Base-by-base conservation (phyloP, 2,888 invertebrate genomes). In the Plagodis dolabraria region DNA sequence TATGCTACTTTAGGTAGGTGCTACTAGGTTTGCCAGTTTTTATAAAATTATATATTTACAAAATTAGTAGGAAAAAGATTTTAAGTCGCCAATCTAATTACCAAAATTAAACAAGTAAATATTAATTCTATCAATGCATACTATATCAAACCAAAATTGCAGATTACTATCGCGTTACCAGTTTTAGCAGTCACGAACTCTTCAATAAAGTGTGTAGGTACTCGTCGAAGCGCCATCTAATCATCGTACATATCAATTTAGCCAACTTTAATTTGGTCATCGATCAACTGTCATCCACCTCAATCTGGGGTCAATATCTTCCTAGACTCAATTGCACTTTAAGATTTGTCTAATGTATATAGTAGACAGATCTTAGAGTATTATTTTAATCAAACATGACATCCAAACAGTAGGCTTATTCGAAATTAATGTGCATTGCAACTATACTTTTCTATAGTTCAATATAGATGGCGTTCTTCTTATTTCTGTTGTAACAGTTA, bases 211-310 rank as follows among this genome's bases (percentile, higher is more conserved):
- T n/a, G n/a, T n/a, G n/a, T n/a, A n/a, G n/a, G 48, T 75, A 77
- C 79, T 77, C 75, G 79, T 76, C 70, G 70, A 76, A 82, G 86
- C 86, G 88, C 87, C 86, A 84, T 76, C 77, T 80, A 80, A 85
- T 86, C 86, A 83, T 75, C 74, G 79, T 78, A 84, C 82, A 76
- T 82, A 82, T 85, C 83, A 83, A 83, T 86, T 85, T 85, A 76
- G 74, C 70, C 71, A 75, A 77, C 68, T 80, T 80, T 83, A 81
- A 83, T 85, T 81, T 79, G 75, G 77, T 77, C 83, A 90, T 91
- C 87, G 79, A 89, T 90, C 90, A 90, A 87, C 85, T 80, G 84
- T 79, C 85, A 81, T 84, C 89, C 83, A 85, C 81, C 83, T 85
- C 79, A 60, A 76, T 72, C 74, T 67, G 84, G 79, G 89, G 89